Evolutionary conservation across 2,113 vertebrate species (phyloP).

Genomic region (Struthidea cinerea): DNA sequence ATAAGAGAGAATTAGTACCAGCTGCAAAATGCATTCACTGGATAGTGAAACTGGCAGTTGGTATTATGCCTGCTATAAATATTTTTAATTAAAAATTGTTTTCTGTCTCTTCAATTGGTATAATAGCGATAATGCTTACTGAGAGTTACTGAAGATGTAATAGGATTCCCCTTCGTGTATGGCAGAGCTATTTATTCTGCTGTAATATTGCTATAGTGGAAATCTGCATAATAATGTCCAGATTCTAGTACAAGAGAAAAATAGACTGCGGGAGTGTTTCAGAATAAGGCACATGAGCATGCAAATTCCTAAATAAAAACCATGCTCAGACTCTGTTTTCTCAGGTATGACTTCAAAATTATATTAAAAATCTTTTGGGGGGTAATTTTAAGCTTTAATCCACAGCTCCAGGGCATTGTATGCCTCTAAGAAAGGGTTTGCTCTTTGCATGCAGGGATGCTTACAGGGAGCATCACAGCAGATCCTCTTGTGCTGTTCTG

Average conservation of each 20-base stretch:
- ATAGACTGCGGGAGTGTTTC: neutral
- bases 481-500: neutral
- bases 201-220: neutral
- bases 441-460: neutral
- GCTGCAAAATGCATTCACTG: constrained; percentile 71
- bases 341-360: neutral
- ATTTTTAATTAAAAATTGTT: constrained; percentile 78
- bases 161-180: constrained; percentile 40
- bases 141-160: constrained; percentile 49
- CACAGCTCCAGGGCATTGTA: rapidly evolving
- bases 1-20: constrained; percentile 68
- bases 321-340: neutral
- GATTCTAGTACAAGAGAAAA: constrained; percentile 7
- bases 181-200: constrained; percentile 48
- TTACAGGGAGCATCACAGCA: neutral
- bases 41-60: constrained; percentile 68
- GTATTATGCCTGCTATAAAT: constrained; percentile 72
- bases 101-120: constrained; percentile 67
- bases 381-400: neutral
- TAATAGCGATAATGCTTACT: constrained; percentile 55
- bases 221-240: constrained; percentile 9
- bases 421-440: neutral
- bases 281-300: neutral
- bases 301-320: neutral
- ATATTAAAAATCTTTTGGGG: neutral